phyloP scores from a whole-genome alignment of 2,797 vertebrate species.

The Danio jaintianensis region DNA sequence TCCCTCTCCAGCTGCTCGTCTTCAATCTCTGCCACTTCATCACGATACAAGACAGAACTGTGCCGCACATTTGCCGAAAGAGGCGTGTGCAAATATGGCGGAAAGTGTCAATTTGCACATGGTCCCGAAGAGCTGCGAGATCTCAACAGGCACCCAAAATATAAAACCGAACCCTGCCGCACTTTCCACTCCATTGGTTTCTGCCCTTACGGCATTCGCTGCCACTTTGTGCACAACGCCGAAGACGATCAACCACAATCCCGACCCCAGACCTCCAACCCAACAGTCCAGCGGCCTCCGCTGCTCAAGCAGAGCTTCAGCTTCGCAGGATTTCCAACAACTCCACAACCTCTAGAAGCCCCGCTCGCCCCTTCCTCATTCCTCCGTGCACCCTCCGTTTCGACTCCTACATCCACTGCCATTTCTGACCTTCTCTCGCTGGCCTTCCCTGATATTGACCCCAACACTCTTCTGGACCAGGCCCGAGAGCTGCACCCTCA shows the following conservation, averaged over 20 bases:
- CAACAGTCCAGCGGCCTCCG: constrained; percentile 67
- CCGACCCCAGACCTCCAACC: constrained; percentile 45
- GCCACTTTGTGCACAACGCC: constrained; percentile 85
- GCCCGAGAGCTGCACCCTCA: constrained; percentile 63
- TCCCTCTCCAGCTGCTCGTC: constrained; percentile 51
- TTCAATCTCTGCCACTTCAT: constrained; percentile 64
- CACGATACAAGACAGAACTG: constrained; percentile 85
- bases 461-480: constrained; percentile 49
- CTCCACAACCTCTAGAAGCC: constrained; percentile 56
- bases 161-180: constrained; percentile 84
- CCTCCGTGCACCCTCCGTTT: constrained; percentile 50
- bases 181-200: constrained; percentile 86
- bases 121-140: constrained; percentile 80
- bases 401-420: constrained; percentile 68
- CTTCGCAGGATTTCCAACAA: constrained; percentile 81
- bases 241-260: constrained; percentile 75
- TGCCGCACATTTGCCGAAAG: constrained; percentile 83
- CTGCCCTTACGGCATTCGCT: constrained; percentile 85
- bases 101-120: constrained; percentile 86
- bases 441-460: constrained; percentile 69
- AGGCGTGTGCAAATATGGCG: constrained; percentile 82
- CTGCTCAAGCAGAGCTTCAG: constrained; percentile 82
- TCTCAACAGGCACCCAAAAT: constrained; percentile 82
- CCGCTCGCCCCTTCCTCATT: constrained; percentile 35
- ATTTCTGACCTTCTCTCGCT: constrained; percentile 73